A percentile compares a stretch with the other conserved stretches of the same genome.
These are phyloP conservation scores for Holacanthus passer DNA, from an alignment of 2,113 vertebrate genomes.

Conservation along the genomic window DNA sequence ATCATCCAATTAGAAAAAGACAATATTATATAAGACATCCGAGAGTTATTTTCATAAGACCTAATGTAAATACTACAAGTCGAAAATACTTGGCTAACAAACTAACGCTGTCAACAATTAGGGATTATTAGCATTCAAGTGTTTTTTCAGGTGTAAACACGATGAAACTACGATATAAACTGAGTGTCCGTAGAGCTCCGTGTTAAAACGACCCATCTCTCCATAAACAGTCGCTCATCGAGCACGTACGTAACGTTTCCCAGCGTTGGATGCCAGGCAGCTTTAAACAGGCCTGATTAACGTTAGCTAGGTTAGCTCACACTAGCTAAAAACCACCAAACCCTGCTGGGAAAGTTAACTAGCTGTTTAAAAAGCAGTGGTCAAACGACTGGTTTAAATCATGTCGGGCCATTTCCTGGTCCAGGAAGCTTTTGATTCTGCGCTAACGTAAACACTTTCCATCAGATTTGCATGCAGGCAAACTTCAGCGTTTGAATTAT, in stretches of 20 bases:
- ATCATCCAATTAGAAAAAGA: background rate
- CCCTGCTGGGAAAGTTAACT: conserved; percentile 10
- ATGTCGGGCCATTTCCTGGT: conserved; percentile 37
- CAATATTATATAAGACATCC: background rate
- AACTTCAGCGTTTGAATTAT: conserved; percentile 59
- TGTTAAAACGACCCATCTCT: conserved; percentile 54
- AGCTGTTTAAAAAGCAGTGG: background rate
- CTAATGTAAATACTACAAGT: background rate
- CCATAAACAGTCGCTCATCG: conserved; percentile 76
- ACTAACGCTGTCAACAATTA: background rate
- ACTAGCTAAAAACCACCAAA: conserved; percentile 45
- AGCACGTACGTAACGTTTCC: conserved; percentile 75
- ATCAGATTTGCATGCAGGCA: conserved; percentile 46
- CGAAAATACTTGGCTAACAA: background rate
- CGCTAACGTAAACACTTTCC: conserved; percentile 66
- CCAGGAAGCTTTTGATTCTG: conserved; percentile 59
- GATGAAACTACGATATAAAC: background rate
- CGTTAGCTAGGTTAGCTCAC: conserved; percentile 31
- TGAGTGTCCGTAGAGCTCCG: conserved; percentile 17
- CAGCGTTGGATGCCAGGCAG: conserved; percentile 46
- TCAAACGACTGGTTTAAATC: conserved; percentile 8
- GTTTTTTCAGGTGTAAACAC: background rate
- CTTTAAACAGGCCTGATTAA: conserved; percentile 57
- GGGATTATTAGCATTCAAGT: background rate
- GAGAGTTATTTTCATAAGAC: background rate